Base-by-base conservation (phyloP, 2,113 vertebrate species). In the Lethenteron reissneri region DNA sequence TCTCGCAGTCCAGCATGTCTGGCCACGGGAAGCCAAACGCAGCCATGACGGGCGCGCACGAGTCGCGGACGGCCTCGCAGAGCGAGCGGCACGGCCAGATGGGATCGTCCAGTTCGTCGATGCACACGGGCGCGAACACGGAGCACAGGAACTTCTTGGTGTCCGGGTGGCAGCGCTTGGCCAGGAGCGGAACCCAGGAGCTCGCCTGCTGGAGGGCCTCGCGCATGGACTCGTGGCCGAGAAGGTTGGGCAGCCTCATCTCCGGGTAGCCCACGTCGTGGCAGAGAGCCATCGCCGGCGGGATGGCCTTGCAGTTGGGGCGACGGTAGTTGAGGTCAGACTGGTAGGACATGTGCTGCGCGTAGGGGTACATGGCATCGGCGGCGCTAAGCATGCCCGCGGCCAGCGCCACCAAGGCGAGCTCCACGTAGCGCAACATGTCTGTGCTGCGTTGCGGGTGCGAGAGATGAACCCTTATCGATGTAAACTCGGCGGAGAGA, bases 61-160 rank as follows among this genome's bases (percentile, higher is more conserved):
- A 88, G 74, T 81, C 79, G 76, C 84, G 86, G 76, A 97, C 94
- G 78, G 84, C 85, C 73, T 90, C 86, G 74, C 94, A 97, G 70
- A 97, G 85, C 5, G 92, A 92, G 74, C 88, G 84, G 83, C 92
- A 97, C 2, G 92, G 94, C 77, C 89, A 87, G 41, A 97, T 94
- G 75, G 87, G 88, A 78, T 95, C 92, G 77, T 94, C 89, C 78
- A 95, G 74, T 70, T 95, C 91, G 70, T 88, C 87, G 76, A 97
- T 84, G 74, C 92, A 97, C 64, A 97, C 91, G 0, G 92, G 92
- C 2, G 92, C 90, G 71, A 95, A 97, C 57, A 97, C 88, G 12
- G 94, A 95, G 82, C 94, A 97, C 8, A 97, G 88, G 79, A 97
- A 97, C 79, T 91, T 95, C 72, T 86, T 86, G n/a, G 92, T 97